Base-by-base conservation (phyloP, 2,888 invertebrate species). In the Caenorhabditis virilis region DNA sequence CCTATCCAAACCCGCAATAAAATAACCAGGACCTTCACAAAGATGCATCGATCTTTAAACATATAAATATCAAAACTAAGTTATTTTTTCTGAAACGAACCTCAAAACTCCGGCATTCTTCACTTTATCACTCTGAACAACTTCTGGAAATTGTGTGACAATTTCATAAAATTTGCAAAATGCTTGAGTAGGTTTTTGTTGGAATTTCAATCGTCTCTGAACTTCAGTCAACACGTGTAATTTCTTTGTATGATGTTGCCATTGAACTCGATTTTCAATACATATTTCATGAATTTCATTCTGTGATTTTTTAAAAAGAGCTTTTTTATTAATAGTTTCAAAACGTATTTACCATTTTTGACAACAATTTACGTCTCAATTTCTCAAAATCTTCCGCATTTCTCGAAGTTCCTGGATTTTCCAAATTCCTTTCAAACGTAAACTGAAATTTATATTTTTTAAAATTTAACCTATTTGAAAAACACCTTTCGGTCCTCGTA, bases 1-100 rank as follows among this genome's bases (percentile, higher is more conserved):
- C 3, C 38, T 22, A 26, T 66, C 62, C n/a, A 53, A 23, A 1
- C 69, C 69, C 0, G 47, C 55, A 18, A 72, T 27, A 39, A 72
- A 72, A 26, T 63, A 52, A 2, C 72, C 72, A 18, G 72, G 72
- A 20, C 62, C 65, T 47, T 72, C 72, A 30, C 72, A 72, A 0
- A 72, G 39, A 30, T 72, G 72, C 20, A 69, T 62, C 6, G 63
- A 41, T 16, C 66, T 62, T 36, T 36, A n/a, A 36, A 36, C 7
- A 9, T 15, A 5, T 13, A 36, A 30, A 9, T 38, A n/a, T 36
- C 4, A n/a, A 5, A 36, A 9, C 13, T 15, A 5, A 36, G 13
- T 11, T 7, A n/a, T 36, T n/a, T n/a, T 36, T n/a, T n/a, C 7
- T 11, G 16, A 39, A 39, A 16, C 20, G 6, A 18, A 39, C 39